A percentile compares a stretch with the other conserved stretches of the same genome.
These are phyloP conservation scores for Agrilus cyanescens DNA, from an alignment of 2,888 invertebrate species.

Conservation along the genomic window DNA sequence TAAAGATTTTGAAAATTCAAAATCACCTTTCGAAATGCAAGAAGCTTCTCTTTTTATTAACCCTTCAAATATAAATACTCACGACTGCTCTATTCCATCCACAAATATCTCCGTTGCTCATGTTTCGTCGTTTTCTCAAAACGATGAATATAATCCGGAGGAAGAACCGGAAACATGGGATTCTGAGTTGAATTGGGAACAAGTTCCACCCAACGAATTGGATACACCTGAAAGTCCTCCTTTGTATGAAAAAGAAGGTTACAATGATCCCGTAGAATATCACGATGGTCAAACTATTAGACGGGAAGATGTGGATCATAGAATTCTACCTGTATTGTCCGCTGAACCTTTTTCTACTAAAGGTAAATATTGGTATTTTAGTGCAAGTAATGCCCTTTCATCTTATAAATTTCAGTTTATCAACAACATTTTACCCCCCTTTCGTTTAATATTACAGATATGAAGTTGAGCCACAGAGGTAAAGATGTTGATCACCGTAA, in stretches of 20 bases:
- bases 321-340: conserved; percentile 38
- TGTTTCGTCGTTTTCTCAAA: conserved; percentile 19
- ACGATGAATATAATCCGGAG: conserved; percentile 32
- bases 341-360: conserved; percentile 17
- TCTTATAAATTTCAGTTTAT: neutral
- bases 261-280: conserved; percentile 47
- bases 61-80: too few species aligned
- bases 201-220: conserved; percentile 25
- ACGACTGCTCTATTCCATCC: conserved; percentile 4
- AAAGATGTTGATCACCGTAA: conserved; percentile 74
- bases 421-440: conserved; percentile 5
- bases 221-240: conserved; percentile 58
- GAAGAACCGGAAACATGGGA: conserved; percentile 39
- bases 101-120: conserved; percentile 8
- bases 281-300: conserved; percentile 37
- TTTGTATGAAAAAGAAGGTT: conserved; percentile 49
- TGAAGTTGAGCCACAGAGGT: conserved; percentile 23
- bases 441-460: conserved; percentile 7
- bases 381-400: neutral
- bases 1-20: too few species aligned
- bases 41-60: too few species aligned
- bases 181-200: conserved; percentile 29
- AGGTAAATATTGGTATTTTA: conserved; percentile 5
- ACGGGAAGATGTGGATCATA: conserved; percentile 44
- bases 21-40: too few species aligned